Base-by-base conservation (phyloP, 2,113 vertebrate genomes). In the Calidris pygmaea region DNA sequence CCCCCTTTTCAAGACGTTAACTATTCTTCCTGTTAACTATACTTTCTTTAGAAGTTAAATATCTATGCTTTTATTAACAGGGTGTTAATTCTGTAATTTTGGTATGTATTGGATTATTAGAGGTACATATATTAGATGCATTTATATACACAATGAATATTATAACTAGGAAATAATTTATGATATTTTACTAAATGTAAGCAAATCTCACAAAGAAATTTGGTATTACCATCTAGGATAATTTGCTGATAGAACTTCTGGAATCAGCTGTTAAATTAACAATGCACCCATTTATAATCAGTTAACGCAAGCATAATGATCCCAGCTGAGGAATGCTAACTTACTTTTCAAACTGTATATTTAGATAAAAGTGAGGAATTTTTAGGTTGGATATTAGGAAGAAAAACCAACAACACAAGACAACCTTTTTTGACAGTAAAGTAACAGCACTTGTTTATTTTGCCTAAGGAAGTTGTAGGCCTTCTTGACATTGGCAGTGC, bases 231-330 rank as follows among this genome's bases (percentile, higher is more conserved):
- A 47, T 96, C 76, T 97, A 97, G 83, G 62, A 66, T 96, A 96
- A 96, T 96, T 98, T 98, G 76, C 96, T 98, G 93, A 96, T 98
- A 97, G 94, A 95, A 92, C 82, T 96, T 32, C 95, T 71, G 85
- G 91, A 98, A 98, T 98, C 97, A 98, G 79, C 90, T 97, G 74
- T 96, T 94, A 97, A 94, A 96, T 98, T 98, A 98, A 98, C 97
- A 96, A 97, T 87, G 58, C 50, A 84, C 58, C 84, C 92, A 92
- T 97, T 97, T 97, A 73, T 90, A 90, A 95, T 98, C 91, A 90
- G 67, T 97, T 97, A 97, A 97, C 97, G 97, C 78, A 97, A 97
- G 85, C 80, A 90, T 97, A 96, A 96, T 85, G 72, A 95, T 95
- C 94, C 90, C 93, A 75, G 50, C 85, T 71, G 45, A 27, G 15